Evolutionary conservation across 2,888 invertebrate genomes (phyloP), one percentile per base, ranked within the genome.

Genomic region (Seladonia tumulorum): DNA sequence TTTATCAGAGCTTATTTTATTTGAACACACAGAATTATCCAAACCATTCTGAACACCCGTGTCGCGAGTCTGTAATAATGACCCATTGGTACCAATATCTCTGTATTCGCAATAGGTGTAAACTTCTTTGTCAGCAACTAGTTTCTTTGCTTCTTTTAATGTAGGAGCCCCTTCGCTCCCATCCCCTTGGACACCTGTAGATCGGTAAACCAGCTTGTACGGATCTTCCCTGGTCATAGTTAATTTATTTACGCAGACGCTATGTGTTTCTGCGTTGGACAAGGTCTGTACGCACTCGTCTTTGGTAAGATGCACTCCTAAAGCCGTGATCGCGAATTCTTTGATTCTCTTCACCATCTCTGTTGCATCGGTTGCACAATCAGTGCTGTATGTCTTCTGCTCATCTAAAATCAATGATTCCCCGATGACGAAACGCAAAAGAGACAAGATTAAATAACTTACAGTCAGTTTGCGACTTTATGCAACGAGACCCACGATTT

Each of bases 291-390:
- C 25, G 18, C 16, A 76, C 7, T 25, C 49, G 10, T 45, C 47
- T 42, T 81, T 79, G 2, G 47, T 49, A 39, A 22, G n/a, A 63
- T 66, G 35, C 7, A 22, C 45, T 5, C 66, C 79, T n/a, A 89
- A 57, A 53, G 60, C 71, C 53, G 71, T 82, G 1, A 45, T 68
- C 1, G 74, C 47, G 53, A 71, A 79, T 70, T 84, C 80, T 76
- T 87, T 76, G 22, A 89, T 77, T n/a, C 82, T 78, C 10, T 53
- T 74, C 5, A 86, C 53, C 70, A 89, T 63, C 16, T 81, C 63
- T 0, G 75, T 49, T n/a, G 35, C 25, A 42, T 86, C 77, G 12
- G 70, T 70, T 42, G 70, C n/a, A 42, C 70, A 70, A n/a, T 14
- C n/a, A 2, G 79, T 76, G 2, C 29, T 53, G n/a, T 74, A 79